These are phyloP conservation scores for Thunnus maccoyii DNA, from an alignment of 2,113 vertebrate genomes.

Conservation along the genomic window DNA sequence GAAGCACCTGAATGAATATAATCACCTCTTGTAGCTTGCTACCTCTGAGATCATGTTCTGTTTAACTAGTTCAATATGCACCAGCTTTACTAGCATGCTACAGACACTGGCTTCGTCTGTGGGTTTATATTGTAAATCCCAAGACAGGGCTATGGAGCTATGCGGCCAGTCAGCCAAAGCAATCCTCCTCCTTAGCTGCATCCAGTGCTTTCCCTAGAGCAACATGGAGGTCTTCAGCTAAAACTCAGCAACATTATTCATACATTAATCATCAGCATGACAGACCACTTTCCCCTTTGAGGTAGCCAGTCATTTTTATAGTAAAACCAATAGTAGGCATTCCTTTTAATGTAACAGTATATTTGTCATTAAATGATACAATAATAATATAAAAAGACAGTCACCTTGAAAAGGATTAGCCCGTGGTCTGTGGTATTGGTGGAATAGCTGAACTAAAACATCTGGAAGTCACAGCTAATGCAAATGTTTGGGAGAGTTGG, in stretches of 20 bases:
- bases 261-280: conserved; percentile 67
- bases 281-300: conserved; percentile 56
- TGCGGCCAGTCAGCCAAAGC: conserved; percentile 47
- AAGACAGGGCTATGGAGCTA: conserved; percentile 42
- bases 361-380: conserved; percentile 40
- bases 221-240: conserved; percentile 61
- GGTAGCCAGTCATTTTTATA: conserved; percentile 43
- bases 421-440: conserved; percentile 39
- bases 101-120: conserved; percentile 43
- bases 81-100: conserved; percentile 62
- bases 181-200: conserved; percentile 53
- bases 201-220: conserved; percentile 48
- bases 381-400: conserved; percentile 48
- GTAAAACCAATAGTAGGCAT: conserved; percentile 17
- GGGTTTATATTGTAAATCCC: conserved; percentile 53
- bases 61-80: conserved; percentile 69
- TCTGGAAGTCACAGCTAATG: conserved; percentile 40
- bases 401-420: conserved; percentile 42
- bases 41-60: conserved; percentile 64
- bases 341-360: conserved; percentile 38
- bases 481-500: conserved; percentile 27
- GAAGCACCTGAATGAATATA: conserved; percentile 56
- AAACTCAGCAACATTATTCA: conserved; percentile 62
- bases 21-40: conserved; percentile 49
- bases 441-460: conserved; percentile 25